Evolutionary conservation across 1,140 invertebrate species (phyloP), one percentile per base, ranked within the genome.

Genomic region (Pogonomyrmex barbatus): DNA sequence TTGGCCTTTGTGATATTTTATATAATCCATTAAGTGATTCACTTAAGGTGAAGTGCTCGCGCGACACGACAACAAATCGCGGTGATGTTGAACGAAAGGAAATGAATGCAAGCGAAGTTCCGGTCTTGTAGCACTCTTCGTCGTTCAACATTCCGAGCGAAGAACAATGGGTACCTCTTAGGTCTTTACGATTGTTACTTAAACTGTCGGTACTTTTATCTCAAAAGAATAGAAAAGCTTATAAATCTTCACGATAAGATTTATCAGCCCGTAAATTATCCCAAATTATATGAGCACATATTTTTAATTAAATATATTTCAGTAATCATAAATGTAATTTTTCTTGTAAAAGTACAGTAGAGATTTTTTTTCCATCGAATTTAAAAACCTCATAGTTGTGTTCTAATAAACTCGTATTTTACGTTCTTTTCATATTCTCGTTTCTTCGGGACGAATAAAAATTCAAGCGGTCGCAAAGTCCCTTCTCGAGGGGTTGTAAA

Each of bases 71-170:
- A 30, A 68, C 42, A 71, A 82, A 71, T 82, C 67, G 30, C 8
- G 39, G 12, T 30, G 54, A 83, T 75, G 75, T 17, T 75, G 30
- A 47, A 60, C 17, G 42, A 62, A 39, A 75, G 56, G 33, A 83
- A 83, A 83, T 75, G 70, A 83, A 83, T 24, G 68, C 54, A 83
- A 60, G 56, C 68, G 56, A 24, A 75, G 30, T 73, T 83, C 68
- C 79, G 68, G 62, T 42, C 47, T 24, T 36, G 47, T 42, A 54
- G 36, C 12, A 54, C 24, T 67, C n/a, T 14, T 78, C 58, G 62
- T 67, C 54, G 77, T 68, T 79, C 47, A 68, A 67, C 42, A 47
- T n/a, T 42, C 45, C 12, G 33, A 65, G 52, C 8, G 47, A 45
- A 54, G 62, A 79, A 78, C 58, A 78, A 50, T 78, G 30, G 42